phyloP scores from a whole-genome alignment of 2,797 vertebrate species.

The Pseudopleuronectes americanus region DNA sequence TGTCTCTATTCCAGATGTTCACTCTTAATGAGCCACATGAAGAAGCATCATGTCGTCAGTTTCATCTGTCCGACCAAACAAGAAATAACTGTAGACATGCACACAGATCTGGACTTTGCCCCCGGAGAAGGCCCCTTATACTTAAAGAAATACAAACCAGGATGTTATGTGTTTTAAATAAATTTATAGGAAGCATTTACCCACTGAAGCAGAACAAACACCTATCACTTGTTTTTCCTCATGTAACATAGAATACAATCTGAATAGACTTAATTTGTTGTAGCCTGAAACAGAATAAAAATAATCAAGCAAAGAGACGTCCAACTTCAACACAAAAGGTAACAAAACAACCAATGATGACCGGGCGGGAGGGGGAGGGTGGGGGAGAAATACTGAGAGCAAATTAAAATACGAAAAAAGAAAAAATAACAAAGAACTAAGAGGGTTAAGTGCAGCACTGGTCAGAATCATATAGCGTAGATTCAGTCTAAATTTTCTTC shows the following conservation, averaged over 20 bases:
- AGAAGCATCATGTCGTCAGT: no score
- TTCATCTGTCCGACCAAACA: not conserved
- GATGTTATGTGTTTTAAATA: conserved; percentile 83
- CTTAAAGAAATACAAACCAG: conserved; percentile 72
- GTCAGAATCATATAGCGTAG: conserved; percentile 85
- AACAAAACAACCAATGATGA: conserved; percentile 88
- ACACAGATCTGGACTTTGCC: conserved; percentile 9
- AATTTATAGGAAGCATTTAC: conserved; percentile 83
- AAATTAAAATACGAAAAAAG: conserved; percentile 51
- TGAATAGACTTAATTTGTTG: conserved; percentile 69
- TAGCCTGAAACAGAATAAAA: conserved; percentile 79
- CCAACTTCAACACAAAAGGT: conserved; percentile 89
- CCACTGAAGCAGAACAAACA: conserved; percentile 87
- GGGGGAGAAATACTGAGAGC: conserved; percentile 44
- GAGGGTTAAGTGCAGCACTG: conserved; percentile 91
- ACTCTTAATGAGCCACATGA: not conserved
- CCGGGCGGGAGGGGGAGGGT: conserved; percentile 59
- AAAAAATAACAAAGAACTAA: conserved; percentile 66
- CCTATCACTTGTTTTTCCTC: conserved; percentile 81
- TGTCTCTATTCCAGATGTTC: not conserved
- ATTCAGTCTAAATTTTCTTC: conserved; percentile 84
- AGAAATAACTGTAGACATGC: not conserved
- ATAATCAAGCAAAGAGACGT: conserved; percentile 88
- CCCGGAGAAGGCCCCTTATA: conserved; percentile 36
- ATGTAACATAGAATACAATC: conserved; percentile 82